Evolutionary conservation across 1,140 invertebrate genomes (phyloP).

Genomic region (Zophobas morio): DNA sequence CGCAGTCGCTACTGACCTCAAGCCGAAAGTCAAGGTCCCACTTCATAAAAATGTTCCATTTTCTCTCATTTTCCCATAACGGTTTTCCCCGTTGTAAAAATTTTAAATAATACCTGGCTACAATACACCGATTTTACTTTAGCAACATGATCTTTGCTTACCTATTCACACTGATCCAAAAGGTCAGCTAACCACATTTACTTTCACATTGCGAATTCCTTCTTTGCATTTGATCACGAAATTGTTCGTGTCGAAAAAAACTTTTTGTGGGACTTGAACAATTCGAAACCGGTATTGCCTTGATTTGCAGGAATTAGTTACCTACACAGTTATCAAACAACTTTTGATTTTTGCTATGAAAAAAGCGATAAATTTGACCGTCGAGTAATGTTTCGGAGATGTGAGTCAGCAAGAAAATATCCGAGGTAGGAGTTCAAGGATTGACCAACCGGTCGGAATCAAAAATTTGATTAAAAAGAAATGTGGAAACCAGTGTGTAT

Average conservation of each 20-base stretch:
- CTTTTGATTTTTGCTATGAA: slow-evolving; percentile 24
- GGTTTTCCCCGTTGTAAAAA: neutral
- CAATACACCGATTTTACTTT: neutral
- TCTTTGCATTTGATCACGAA: slow-evolving; percentile 31
- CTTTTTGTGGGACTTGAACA: neutral
- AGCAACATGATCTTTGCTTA: slow-evolving; percentile 2
- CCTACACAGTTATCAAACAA: slow-evolving; percentile 9
- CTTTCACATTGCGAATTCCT: slow-evolving; percentile 27
- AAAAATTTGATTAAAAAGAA: neutral
- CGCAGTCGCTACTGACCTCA: neutral
- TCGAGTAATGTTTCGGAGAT: neutral
- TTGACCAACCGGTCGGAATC: neutral
- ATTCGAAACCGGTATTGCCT: slow-evolving; percentile 14
- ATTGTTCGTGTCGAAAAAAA: slow-evolving; percentile 14
- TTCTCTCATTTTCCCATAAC: neutral
- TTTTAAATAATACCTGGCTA: neutral
- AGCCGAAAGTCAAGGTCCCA: slow-evolving; percentile 4
- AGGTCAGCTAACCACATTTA: slow-evolving; percentile 32
- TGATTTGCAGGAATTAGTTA: slow-evolving; percentile 18
- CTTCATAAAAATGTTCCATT: neutral
- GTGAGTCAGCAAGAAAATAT: slow-evolving; percentile 29
- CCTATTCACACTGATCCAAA: neutral
- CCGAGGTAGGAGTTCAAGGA: slow-evolving; percentile 34
- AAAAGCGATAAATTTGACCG: slow-evolving; percentile 26
- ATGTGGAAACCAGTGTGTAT: no score